Percentiles rank a stretch among this genome's conserved stretches.
Conservation (phyloP, 1,140 invertebrate species). For the Lanistes nyassanus region DNA sequence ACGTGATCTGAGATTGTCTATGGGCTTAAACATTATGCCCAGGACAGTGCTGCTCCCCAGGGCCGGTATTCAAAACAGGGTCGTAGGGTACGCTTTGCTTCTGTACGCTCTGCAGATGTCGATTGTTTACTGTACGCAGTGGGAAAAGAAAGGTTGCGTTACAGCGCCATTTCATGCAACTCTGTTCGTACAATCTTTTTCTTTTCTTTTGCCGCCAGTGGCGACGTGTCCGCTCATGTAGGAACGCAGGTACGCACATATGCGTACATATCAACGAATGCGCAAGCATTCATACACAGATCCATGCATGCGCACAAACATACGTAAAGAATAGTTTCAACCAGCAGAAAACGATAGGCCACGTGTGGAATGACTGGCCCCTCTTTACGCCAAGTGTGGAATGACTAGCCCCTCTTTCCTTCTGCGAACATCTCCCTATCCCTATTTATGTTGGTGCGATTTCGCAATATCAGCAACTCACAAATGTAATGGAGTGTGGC, state of each 20-base stretch:
- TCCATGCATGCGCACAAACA: background rate
- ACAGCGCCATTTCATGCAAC: background rate
- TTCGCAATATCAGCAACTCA: background rate
- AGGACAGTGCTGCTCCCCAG: too few species aligned
- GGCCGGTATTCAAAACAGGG: too few species aligned
- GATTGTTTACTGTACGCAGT: background rate
- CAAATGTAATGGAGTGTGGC: background rate
- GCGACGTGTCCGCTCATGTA: background rate
- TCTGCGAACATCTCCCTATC: background rate
- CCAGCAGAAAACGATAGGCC: too few species aligned
- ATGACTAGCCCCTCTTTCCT: background rate
- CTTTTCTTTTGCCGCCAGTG: too few species aligned
- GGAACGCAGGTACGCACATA: slow-evolving; percentile 2
- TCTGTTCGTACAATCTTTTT: background rate
- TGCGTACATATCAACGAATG: background rate
- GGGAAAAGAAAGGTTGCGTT: background rate
- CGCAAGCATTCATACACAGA: slow-evolving; percentile 10
- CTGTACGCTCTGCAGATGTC: too few species aligned
- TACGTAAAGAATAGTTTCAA: background rate
- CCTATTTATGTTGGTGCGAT: background rate
- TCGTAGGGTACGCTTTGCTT: too few species aligned
- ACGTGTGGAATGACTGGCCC: background rate
- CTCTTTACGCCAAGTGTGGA: background rate
- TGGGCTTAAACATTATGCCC: too few species aligned
- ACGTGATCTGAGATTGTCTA: too few species aligned